Percentiles rank a stretch among this genome's conserved stretches.
Evolutionary conservation across 2,797 vertebrate genomes (phyloP).

Genomic region (Tenualosa ilisha): DNA sequence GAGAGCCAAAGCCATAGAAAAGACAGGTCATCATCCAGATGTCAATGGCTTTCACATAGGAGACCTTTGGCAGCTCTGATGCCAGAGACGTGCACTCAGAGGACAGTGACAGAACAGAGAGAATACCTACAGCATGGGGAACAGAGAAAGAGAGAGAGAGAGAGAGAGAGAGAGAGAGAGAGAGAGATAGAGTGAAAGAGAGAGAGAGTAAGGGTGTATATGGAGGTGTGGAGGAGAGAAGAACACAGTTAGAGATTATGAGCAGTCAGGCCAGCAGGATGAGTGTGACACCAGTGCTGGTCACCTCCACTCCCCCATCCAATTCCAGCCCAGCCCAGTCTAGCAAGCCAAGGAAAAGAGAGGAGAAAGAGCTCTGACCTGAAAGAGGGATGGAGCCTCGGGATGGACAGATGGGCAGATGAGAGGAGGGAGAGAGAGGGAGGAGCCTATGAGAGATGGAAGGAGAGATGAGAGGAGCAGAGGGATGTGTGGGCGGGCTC

Average conservation of each 20-base stretch:
- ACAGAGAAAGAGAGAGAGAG: constrained; percentile 7
- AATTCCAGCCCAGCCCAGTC: background rate
- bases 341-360: background rate
- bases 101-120: constrained; percentile 95
- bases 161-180: background rate
- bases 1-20: constrained; percentile 90
- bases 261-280: background rate
- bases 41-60: constrained; percentile 95
- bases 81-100: constrained; percentile 92
- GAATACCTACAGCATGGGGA: constrained; percentile 80
- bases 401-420: constrained; percentile 47
- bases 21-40: constrained; percentile 96
- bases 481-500: constrained; percentile 6
- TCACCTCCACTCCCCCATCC: background rate
- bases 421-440: constrained; percentile 44
- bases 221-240: background rate
- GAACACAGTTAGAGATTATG: background rate
- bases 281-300: background rate
- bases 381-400: constrained; percentile 33
- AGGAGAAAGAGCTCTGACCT: constrained; percentile 38
- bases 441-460: constrained; percentile 47
- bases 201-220: background rate
- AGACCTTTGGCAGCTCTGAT: constrained; percentile 94
- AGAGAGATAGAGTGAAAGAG: background rate
- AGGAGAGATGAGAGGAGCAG: constrained; percentile 38